Evolutionary conservation across 2,113 vertebrate genomes (phyloP).

Genomic region (Rynchops niger): DNA sequence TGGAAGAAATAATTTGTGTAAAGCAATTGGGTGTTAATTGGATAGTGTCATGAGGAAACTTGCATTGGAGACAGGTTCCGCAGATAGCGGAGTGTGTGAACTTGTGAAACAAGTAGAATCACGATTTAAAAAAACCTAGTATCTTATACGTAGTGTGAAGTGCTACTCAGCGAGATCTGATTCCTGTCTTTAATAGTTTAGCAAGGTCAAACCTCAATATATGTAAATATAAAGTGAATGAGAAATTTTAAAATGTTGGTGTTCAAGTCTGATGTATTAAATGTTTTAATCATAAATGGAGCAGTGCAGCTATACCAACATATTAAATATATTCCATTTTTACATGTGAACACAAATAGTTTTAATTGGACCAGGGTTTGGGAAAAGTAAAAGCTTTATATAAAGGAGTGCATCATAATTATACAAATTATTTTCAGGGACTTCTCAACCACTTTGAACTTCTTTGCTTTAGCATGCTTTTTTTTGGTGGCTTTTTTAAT

Average conservation of each 20-base stretch:
- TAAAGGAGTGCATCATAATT: conserved; percentile 34
- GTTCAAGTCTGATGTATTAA: neutral
- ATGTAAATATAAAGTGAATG: conserved; percentile 50
- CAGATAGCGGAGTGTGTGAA: neutral
- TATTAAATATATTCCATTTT: neutral
- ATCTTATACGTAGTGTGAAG: neutral
- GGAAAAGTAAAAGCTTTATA: conserved; percentile 57
- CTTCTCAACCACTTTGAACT: conserved; percentile 23
- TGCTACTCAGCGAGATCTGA: neutral
- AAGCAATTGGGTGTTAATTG: neutral
- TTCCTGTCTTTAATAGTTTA: neutral
- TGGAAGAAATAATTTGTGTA: neutral
- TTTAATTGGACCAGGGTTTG: conserved; percentile 43
- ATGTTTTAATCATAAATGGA: conserved; percentile 41
- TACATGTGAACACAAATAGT: neutral
- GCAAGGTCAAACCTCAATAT: neutral
- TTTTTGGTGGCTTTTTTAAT: neutral
- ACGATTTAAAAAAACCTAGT: neutral
- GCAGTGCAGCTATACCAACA: conserved; percentile 43
- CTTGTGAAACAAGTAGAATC: neutral
- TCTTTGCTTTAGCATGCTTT: conserved; percentile 2
- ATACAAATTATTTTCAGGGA: conserved; percentile 44
- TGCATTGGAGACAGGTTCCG: neutral
- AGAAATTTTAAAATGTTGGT: conserved; percentile 18
- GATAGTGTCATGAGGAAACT: neutral